Evolutionary conservation across 2,797 vertebrate genomes (phyloP), one percentile per base, ranked within the genome.

Genomic region (Micrastur ruficollis): DNA sequence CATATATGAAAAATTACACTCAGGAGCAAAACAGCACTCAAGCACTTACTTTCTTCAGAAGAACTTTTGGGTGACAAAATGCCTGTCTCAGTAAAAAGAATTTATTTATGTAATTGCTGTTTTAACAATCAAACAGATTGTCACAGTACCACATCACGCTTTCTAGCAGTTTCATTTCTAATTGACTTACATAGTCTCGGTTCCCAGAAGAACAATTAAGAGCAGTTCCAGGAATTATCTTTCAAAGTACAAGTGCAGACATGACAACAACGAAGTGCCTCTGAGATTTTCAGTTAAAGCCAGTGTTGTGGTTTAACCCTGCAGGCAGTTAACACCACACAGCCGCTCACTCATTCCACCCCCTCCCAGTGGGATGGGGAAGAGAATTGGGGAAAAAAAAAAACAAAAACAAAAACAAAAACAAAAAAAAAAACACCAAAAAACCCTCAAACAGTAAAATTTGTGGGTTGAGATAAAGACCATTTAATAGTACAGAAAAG

Each of bases 151-250:
- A 1, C 29, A 63, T 34, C 55, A 46, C 8, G 1, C 46, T 46
- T 91, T 52, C 40, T 44, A 52, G 67, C 13, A 2, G 47, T 74
- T 86, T 95, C 40, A 40, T 71, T 81, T 90, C 46, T 44, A 90
- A 65, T 18, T 65, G 49, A 68, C 20, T 56, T 80, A 58, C 20
- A 52, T 8, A 38, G 61, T 46, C 32, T 2, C 11, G 4, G 40
- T 81, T 89, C 65, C 38, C 72, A 68, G 85, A 95, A 95, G 8
- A 87, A 81, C 44, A 56, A 65, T 27, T 70, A 50, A 81, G 6
- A 74, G 38, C 42, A 42, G 46, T 86, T 88, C 68, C 82, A 38
- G 61, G 42, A 95, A 95, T 68, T 83, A 56, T 25, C 63, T 67
- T 78, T 72, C 85, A 61, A 70, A 85, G 65, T 47, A 80, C 63